These are phyloP conservation scores for Zygothrica quintamaculata DNA, from an alignment of 2,888 invertebrate genomes.

Conservation along the genomic window DNA sequence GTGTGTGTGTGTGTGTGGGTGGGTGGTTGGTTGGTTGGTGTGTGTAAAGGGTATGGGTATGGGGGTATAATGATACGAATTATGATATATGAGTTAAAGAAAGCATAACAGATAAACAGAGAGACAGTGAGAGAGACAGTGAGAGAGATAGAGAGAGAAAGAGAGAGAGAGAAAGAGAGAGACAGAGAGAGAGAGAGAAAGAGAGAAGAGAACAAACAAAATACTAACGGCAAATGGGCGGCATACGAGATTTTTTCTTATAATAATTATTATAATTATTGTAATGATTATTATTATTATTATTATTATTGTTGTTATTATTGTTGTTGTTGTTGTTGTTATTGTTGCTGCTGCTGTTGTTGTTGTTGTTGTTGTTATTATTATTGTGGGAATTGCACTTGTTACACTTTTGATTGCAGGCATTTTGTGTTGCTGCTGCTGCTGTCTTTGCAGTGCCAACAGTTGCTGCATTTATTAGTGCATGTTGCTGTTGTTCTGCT, in stretches of 20 bases:
- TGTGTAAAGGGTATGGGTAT: not conserved
- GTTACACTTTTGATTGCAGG: conserved; percentile 77
- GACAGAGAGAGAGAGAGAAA: too few species aligned
- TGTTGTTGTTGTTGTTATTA: conserved; percentile 50
- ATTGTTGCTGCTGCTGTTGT: conserved; percentile 38
- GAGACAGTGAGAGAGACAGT: too few species aligned
- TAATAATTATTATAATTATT: conserved; percentile 84
- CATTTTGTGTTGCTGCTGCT: conserved; percentile 33
- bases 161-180: too few species aligned
- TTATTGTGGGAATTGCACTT: conserved; percentile 77
- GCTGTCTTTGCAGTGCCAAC: conserved; percentile 8
- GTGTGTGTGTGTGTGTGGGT: conserved; percentile 8
- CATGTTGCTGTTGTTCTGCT: conserved; percentile 14
- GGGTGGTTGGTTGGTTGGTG: too few species aligned
- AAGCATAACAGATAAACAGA: too few species aligned
- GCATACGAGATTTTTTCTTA: conserved; percentile 84
- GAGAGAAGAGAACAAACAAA: conserved; percentile 45
- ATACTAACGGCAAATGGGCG: conserved; percentile 85
- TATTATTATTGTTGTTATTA: conserved; percentile 75
- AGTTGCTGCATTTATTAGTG: conserved; percentile 31
- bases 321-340: conserved; percentile 45
- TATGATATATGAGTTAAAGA: too few species aligned
- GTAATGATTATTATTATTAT: conserved; percentile 83
- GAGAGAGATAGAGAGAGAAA: conserved; percentile 13
- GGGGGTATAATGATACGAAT: not conserved